Evolutionary conservation across 2,888 invertebrate species (phyloP).

Genomic region (Tetrapedia diversipes): DNA sequence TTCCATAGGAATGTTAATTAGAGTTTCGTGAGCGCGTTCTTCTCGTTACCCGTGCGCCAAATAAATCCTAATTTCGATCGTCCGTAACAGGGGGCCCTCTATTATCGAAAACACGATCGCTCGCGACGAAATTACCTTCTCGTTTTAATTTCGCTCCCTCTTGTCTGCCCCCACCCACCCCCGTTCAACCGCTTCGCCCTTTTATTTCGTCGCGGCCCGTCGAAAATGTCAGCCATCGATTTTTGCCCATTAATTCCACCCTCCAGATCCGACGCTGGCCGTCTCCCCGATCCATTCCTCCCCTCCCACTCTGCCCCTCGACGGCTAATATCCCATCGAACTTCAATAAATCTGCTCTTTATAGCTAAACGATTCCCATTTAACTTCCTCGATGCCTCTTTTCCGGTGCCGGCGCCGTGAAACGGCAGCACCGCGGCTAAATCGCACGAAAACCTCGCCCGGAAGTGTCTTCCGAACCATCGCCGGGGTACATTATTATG

Average conservation of each 20-base stretch:
- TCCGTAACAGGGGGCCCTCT: not conserved
- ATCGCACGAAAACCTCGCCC: not conserved
- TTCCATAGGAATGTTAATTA: constrained; percentile 31
- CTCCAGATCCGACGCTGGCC: not conserved
- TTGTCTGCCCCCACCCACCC: too few species aligned
- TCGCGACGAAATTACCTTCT: constrained; percentile 4
- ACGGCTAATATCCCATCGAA: constrained; percentile 35
- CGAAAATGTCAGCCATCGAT: constrained; percentile 25
- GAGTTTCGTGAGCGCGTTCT: not conserved
- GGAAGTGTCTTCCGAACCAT: not conserved
- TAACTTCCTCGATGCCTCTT: not conserved
- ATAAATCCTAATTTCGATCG: constrained; percentile 25
- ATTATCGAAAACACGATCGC: constrained; percentile 2
- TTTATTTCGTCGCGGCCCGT: not conserved
- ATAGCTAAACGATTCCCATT: constrained; percentile 29
- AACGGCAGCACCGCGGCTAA: not conserved
- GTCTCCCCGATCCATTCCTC: not conserved
- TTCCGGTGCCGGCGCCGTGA: not conserved
- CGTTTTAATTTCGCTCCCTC: constrained; percentile 17
- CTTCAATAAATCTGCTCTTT: constrained; percentile 28
- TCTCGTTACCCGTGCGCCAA: not conserved
- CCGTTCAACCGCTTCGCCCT: not conserved
- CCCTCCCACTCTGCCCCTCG: too few species aligned
- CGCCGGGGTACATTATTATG: not conserved
- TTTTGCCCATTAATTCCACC: constrained; percentile 26